A percentile compares a stretch with the other conserved stretches of the same genome.
Conservation (phyloP, 2,797 vertebrate species). For the Gymnothorax reevesii region DNA sequence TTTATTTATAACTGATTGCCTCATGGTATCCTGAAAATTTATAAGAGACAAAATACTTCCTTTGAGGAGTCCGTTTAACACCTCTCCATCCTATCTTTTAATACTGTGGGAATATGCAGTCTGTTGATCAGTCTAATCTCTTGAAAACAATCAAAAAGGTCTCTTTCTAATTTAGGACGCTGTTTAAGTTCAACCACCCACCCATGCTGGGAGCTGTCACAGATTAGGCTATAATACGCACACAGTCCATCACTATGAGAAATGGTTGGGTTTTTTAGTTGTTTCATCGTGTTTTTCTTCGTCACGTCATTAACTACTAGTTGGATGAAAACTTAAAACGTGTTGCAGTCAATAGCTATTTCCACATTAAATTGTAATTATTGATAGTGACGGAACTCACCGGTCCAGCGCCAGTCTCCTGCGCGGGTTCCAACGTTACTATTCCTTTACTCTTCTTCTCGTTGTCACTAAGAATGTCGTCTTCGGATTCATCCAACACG, state of each 20-base stretch:
- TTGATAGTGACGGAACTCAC: conserved; percentile 62
- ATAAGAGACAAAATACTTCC: background rate
- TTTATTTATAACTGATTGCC: too few species aligned
- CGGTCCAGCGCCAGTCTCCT: conserved; percentile 76
- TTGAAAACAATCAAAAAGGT: background rate
- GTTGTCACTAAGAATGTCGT: conserved; percentile 91
- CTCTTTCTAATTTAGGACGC: background rate
- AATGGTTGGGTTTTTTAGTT: too few species aligned
- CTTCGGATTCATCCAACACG: conserved; percentile 87
- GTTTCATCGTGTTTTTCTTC: too few species aligned
- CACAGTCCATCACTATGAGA: too few species aligned
- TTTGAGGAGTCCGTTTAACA: background rate
- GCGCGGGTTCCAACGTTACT: conserved; percentile 84
- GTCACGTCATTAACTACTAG: too few species aligned
- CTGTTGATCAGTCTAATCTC: background rate
- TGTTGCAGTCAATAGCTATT: too few species aligned
- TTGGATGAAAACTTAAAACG: too few species aligned
- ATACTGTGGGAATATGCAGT: background rate
- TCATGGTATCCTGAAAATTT: background rate
- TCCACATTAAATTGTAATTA: too few species aligned
- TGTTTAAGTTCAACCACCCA: too few species aligned
- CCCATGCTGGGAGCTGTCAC: too few species aligned
- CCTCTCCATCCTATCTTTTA: too few species aligned
- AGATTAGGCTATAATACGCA: too few species aligned
- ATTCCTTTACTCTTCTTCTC: conserved; percentile 92